These are phyloP conservation scores for Limnodromus scolopaceus DNA, from an alignment of 2,797 vertebrate genomes.

Conservation along the genomic window DNA sequence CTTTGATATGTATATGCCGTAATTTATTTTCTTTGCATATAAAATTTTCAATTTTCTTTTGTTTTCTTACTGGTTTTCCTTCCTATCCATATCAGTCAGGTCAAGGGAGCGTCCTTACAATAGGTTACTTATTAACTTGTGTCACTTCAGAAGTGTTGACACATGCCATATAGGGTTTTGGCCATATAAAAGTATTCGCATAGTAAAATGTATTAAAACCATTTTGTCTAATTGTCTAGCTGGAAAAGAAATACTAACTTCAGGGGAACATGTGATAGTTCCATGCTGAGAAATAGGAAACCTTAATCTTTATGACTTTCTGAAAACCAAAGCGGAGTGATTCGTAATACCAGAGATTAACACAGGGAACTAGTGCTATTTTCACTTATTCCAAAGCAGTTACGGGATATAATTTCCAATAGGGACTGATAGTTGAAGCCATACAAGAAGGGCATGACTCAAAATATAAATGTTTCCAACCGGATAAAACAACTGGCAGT, in stretches of 20 bases:
- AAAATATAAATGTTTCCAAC: slow-evolving; percentile 19
- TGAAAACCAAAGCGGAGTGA: not conserved
- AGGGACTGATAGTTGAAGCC: not conserved
- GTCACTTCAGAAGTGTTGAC: not conserved
- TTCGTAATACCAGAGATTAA: not conserved
- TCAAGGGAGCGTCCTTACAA: not conserved
- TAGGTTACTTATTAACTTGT: not conserved
- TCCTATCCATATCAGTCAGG: not conserved
- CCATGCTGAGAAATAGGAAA: not conserved
- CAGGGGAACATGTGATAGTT: not conserved
- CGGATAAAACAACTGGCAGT: not conserved
- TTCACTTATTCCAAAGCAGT: not conserved
- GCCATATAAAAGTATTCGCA: not conserved
- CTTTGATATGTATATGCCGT: not conserved
- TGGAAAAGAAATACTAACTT: not conserved
- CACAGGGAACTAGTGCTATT: not conserved
- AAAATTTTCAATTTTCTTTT: not conserved
- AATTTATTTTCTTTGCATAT: not conserved
- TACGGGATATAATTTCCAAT: slow-evolving; percentile 11
- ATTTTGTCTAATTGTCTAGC: not conserved
- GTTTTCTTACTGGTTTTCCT: not conserved
- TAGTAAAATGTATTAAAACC: not conserved
- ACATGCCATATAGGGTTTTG: not conserved
- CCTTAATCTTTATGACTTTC: not conserved
- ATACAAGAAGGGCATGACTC: not conserved